Conservation (phyloP, 2,113 vertebrate genomes). For the Poeciliopsis occidentalis region DNA sequence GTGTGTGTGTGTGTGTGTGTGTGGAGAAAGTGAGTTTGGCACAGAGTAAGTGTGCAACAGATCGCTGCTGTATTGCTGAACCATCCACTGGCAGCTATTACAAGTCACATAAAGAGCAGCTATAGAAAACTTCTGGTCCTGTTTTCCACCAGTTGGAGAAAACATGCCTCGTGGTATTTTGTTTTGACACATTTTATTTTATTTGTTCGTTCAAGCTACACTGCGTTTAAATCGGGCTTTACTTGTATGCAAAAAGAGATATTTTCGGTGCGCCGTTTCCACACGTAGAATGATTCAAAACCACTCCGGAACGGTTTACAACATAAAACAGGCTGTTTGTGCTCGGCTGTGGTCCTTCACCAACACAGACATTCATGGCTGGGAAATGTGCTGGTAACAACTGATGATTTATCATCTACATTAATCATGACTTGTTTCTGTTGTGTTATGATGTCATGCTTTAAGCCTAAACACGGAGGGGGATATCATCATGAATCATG, state of each 20-base stretch:
- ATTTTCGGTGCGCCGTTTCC: conserved; percentile 4
- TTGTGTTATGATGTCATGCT: neutral
- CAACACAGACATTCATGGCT: conserved; percentile 20
- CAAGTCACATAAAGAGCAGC: conserved; percentile 45
- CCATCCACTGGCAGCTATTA: conserved; percentile 54
- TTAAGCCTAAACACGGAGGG: conserved; percentile 33
- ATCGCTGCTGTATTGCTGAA: conserved; percentile 51
- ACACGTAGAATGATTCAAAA: neutral
- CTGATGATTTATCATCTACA: conserved; percentile 3
- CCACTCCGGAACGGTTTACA: conserved; percentile 24
- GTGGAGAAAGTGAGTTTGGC: conserved; percentile 32
- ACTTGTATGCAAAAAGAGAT: conserved; percentile 16
- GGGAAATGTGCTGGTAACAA: conserved; percentile 20
- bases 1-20: conserved; percentile 21
- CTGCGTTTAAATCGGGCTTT: conserved; percentile 16
- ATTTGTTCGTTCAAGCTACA: conserved; percentile 1
- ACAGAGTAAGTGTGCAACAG: conserved; percentile 33
- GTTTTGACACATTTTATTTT: conserved; percentile 20
- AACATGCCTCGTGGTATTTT: neutral
- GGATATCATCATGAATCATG: conserved; percentile 68
- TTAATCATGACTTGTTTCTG: conserved; percentile 20
- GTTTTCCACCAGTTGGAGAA: conserved; percentile 13
- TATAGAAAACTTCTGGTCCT: conserved; percentile 29
- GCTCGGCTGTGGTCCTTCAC: neutral
- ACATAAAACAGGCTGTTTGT: conserved; percentile 15